Conservation (phyloP, 2,797 vertebrate species). For the Sarcoramphus papa region DNA sequence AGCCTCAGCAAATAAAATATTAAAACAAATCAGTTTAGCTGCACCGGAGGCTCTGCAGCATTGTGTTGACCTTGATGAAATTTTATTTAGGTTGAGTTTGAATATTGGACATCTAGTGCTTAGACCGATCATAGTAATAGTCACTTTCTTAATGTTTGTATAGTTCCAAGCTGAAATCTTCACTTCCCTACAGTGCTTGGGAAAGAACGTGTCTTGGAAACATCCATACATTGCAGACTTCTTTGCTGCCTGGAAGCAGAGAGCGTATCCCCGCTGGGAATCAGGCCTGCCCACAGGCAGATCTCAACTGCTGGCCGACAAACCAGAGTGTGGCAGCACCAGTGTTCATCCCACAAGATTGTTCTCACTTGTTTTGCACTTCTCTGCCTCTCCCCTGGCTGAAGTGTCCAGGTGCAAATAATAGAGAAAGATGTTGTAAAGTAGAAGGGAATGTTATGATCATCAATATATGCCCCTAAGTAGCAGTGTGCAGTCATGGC, state of each 20-base stretch:
- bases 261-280: background rate
- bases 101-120: background rate
- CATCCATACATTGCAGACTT: background rate
- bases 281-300: background rate
- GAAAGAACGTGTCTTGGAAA: background rate
- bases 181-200: background rate
- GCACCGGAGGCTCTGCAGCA: background rate
- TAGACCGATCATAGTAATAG: background rate
- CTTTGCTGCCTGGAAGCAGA: background rate
- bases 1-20: background rate
- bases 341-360: background rate
- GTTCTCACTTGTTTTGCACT: background rate
- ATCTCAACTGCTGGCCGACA: background rate
- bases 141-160: background rate
- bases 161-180: background rate
- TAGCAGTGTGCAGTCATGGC: background rate
- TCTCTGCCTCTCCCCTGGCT: background rate
- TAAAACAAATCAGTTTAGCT: background rate
- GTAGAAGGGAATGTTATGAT: background rate
- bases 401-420: background rate
- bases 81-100: background rate
- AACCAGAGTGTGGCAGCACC: background rate
- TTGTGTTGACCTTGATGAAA: background rate
- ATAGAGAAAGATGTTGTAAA: background rate
- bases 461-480: background rate